These are phyloP conservation scores for Calephelis nemesis DNA, from an alignment of 1,140 invertebrate species.

Conservation along the genomic window DNA sequence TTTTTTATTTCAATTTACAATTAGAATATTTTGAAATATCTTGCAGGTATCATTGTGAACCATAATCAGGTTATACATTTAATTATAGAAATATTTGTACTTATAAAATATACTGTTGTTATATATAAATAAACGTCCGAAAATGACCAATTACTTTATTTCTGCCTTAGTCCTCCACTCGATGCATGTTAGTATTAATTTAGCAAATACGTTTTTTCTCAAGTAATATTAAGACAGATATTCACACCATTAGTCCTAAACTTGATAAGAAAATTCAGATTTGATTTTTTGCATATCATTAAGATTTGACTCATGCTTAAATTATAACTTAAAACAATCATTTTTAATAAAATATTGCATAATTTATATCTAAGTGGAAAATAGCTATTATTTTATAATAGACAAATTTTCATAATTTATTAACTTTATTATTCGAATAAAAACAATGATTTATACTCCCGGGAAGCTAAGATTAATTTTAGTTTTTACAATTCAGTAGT, in stretches of 20 bases:
- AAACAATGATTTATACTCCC: slow-evolving; percentile 19
- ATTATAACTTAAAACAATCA: no score
- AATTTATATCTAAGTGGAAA: no score
- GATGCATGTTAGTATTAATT: not conserved
- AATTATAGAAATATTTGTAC: slow-evolving; percentile 2
- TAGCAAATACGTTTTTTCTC: not conserved
- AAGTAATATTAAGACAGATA: no score
- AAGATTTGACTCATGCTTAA: no score
- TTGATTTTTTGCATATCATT: no score
- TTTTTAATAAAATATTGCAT: no score
- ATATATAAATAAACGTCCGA: slow-evolving; percentile 37
- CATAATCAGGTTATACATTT: not conserved
- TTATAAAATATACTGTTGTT: slow-evolving; percentile 12
- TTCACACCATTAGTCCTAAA: no score
- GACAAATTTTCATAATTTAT: not conserved
- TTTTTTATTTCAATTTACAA: not conserved
- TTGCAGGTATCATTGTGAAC: slow-evolving; percentile 1
- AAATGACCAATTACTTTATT: slow-evolving; percentile 30
- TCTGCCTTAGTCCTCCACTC: slow-evolving; percentile 23
- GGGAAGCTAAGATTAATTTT: slow-evolving; percentile 63
- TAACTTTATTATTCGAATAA: not conserved
- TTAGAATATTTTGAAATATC: not conserved
- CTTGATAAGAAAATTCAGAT: no score
- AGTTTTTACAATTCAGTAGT: slow-evolving; percentile 11
- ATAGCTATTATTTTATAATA: no score